Evolutionary conservation across 1,140 invertebrate species (phyloP), one percentile per base, ranked within the genome.

Genomic region (Diachasmimorpha longicaudata): DNA sequence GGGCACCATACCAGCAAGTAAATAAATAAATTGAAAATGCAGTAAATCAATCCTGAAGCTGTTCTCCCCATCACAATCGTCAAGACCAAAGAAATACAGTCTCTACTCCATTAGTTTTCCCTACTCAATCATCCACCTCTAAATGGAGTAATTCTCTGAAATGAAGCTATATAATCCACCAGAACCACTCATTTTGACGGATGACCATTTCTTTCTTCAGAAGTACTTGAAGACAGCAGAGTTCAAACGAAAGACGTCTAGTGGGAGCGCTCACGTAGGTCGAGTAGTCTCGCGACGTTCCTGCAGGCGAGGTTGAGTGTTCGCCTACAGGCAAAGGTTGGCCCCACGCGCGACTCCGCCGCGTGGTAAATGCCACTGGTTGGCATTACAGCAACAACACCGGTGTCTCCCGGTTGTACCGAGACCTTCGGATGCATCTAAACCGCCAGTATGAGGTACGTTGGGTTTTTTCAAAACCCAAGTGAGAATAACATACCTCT

Each of bases 341-440:
- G 19, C 58, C 69, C 31, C 31, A 31, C 58, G 44, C 25, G 31
- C 48, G 16, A 52, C 37, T 23, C 25, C 23, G 21, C 31, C 19
- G 37, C 42, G 39, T 31, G 73, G 82, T 87, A 88, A 88, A 88
- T 88, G 87, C 87, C 87, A 88, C 87, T 86, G 84, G 87, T 88
- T 88, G 87, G 87, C 86, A 88, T 88, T 88, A 88, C 86, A 81
- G 80, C 78, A 79, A 77, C 77, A 67, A 63, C 37, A 74, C 80
- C 81, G 81, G 4, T 63, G 58, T 63, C 58, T 63, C 58, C 19
- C 19, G 58, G 80, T 76, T 79, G 67, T 58, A 72, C 70, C 70
- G 75, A 87, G 86, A 87, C 87, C 86, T 87, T 87, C 86, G 81
- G 81, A n/a, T 84, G 85, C 77, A 42, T 44, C 74, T 71, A 80